Evolutionary conservation across 2,113 vertebrate species (phyloP).

Genomic region (Ceyx margarethae): DNA sequence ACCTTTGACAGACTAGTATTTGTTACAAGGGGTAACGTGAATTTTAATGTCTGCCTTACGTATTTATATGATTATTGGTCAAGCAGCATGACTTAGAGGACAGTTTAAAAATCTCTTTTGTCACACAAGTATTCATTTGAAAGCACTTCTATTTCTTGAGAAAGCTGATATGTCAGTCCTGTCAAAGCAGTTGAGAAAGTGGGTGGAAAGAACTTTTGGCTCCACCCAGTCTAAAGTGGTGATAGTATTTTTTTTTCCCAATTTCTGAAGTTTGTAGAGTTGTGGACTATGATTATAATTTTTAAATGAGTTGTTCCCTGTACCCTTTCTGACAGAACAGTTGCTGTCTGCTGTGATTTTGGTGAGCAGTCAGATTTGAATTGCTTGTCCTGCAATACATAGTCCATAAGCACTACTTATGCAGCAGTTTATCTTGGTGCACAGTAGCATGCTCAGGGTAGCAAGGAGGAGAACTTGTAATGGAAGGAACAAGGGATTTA

Average conservation of each 20-base stretch:
- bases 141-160: conserved; percentile 30
- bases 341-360: background rate
- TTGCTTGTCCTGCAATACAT: background rate
- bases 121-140: conserved; percentile 10
- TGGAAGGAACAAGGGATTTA: background rate
- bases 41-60: background rate
- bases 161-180: background rate
- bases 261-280: background rate
- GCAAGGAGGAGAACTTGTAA: background rate
- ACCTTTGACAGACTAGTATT: conserved; percentile 6
- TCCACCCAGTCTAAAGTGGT: background rate
- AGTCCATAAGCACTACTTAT: background rate
- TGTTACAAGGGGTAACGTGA: background rate
- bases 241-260: background rate
- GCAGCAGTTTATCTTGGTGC: background rate
- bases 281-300: background rate
- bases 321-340: background rate
- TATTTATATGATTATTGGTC: conserved; percentile 37
- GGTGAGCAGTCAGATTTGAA: background rate
- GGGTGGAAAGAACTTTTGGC: background rate
- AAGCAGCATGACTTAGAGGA: background rate
- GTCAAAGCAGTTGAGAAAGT: background rate
- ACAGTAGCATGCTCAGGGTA: too few species aligned
- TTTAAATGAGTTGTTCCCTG: background rate
- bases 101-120: conserved; percentile 26